These are phyloP conservation scores for Thaumetopoea pityocampa DNA, from an alignment of 1,140 invertebrate genomes.

Conservation along the genomic window DNA sequence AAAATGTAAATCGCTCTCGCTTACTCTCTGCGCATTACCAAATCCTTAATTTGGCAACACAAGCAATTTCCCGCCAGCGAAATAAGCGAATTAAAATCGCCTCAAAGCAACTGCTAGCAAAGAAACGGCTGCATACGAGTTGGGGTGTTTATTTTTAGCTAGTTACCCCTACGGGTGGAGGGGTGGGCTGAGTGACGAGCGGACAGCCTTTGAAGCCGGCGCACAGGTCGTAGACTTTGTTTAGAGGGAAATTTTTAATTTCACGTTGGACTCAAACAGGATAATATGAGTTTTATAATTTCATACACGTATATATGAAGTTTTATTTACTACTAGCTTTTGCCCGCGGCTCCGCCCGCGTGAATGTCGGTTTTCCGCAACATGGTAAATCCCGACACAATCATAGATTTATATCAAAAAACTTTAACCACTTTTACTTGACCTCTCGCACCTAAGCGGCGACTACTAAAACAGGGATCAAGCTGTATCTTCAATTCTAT, in stretches of 20 bases:
- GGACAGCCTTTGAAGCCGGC: slow-evolving; percentile 51
- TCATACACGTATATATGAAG: too few relatives aligned
- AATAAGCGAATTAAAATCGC: slow-evolving; percentile 69
- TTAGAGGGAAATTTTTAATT: slow-evolving; percentile 14
- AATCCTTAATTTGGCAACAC: slow-evolving; percentile 51
- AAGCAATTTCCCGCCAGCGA: slow-evolving; percentile 54
- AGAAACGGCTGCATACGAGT: slow-evolving; percentile 55
- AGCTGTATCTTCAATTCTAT: too few relatives aligned
- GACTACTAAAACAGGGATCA: too few relatives aligned
- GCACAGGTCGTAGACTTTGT: slow-evolving; percentile 23
- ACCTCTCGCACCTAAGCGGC: too few relatives aligned
- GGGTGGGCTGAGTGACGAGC: slow-evolving; percentile 42
- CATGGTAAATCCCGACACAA: too few relatives aligned
- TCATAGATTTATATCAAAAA: too few relatives aligned
- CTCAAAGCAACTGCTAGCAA: slow-evolving; percentile 62
- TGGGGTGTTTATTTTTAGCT: slow-evolving; percentile 52
- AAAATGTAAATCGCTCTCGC: slow-evolving; percentile 13
- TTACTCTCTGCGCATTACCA: slow-evolving; percentile 1
- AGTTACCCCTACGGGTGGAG: slow-evolving; percentile 33
- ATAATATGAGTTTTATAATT: too few relatives aligned
- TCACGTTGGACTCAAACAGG: too few relatives aligned
- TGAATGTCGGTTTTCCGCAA: too few relatives aligned
- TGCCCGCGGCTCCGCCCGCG: too few relatives aligned
- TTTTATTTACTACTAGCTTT: too few relatives aligned
- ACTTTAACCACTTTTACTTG: too few relatives aligned